Percentiles rank a stretch among this genome's conserved stretches.
Evolutionary conservation across 2,797 vertebrate genomes (phyloP).

Genomic region (Pseudotriccus pelzelni): DNA sequence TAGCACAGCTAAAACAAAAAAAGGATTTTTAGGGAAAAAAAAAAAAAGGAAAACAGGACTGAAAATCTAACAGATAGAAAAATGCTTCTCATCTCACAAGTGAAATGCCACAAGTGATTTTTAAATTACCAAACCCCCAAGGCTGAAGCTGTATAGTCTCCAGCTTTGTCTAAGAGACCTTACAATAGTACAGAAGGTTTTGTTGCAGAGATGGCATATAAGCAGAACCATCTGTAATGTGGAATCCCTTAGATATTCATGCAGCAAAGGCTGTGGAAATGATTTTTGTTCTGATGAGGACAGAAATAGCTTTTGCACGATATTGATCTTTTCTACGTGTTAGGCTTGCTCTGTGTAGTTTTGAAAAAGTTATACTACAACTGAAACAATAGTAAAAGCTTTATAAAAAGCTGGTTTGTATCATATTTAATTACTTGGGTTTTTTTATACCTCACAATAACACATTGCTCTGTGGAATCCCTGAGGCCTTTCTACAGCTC

Average conservation of each 20-base stretch:
- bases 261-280: not conserved
- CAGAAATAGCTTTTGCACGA: not conserved
- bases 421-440: not conserved
- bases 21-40: not conserved
- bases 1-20: conserved; percentile 40
- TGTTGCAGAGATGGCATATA: not conserved
- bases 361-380: not conserved
- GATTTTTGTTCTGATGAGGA: not conserved
- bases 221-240: not conserved
- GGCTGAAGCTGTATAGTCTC: not conserved
- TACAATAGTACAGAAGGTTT: not conserved
- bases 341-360: not conserved
- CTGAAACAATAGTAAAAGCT: not conserved
- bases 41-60: conserved; percentile 1
- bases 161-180: not conserved
- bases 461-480: not conserved
- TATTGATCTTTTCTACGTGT: not conserved
- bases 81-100: conserved; percentile 21
- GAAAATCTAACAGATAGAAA: conserved; percentile 23
- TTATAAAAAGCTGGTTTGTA: not conserved
- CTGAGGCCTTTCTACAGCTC: not conserved
- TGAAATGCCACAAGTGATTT: conserved; percentile 9
- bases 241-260: not conserved
- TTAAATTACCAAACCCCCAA: not conserved
- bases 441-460: not conserved